A percentile compares a stretch with the other conserved stretches of the same genome.
Evolutionary conservation across 1,140 invertebrate genomes (phyloP).

Genomic region (Propsilocerus akamusi): DNA sequence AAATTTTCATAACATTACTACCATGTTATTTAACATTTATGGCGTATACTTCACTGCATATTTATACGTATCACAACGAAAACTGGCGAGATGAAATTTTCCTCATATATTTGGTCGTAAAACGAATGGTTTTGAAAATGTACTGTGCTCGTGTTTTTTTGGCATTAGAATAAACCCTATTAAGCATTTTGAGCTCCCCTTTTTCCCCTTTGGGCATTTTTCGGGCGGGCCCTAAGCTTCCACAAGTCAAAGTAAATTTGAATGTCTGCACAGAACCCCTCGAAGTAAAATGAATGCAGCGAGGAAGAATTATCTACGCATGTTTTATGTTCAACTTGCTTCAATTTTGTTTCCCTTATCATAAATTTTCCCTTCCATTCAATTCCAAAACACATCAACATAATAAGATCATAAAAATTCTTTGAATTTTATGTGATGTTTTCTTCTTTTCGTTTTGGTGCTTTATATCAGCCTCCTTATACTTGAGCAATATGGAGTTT

Average conservation of each 20-base stretch:
- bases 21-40: too few species aligned
- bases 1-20: too few species aligned
- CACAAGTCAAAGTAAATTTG: too few species aligned
- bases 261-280: too few species aligned
- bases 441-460: too few species aligned
- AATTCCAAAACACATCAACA: conserved; percentile 3
- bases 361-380: background rate
- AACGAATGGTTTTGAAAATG: too few species aligned
- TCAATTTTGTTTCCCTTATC: background rate
- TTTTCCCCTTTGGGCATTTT: background rate
- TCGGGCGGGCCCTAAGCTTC: background rate
- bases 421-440: conserved; percentile 1
- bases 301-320: conserved; percentile 1
- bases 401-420: conserved; percentile 2
- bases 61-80: too few species aligned
- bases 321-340: background rate
- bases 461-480: too few species aligned
- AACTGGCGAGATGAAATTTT: conserved; percentile 3
- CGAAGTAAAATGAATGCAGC: background rate
- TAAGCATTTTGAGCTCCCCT: background rate
- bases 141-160: too few species aligned
- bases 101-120: too few species aligned
- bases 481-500: too few species aligned
- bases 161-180: conserved; percentile 3
- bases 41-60: too few species aligned